Evolutionary conservation across 2,888 invertebrate species (phyloP).

Genomic region (Hypolimnas misippus): DNA sequence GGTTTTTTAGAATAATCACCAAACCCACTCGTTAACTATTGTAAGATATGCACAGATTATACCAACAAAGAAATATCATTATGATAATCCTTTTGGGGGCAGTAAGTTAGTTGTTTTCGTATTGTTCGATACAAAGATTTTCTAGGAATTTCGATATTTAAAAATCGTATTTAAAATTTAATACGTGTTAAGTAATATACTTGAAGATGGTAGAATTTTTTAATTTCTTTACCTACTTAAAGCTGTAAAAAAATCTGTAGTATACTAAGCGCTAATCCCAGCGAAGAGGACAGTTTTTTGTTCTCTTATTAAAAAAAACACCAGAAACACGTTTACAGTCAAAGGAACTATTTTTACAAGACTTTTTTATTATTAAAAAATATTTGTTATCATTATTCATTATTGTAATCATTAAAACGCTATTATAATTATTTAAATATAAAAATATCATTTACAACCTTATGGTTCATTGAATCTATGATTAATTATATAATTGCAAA

Average conservation of each 20-base stretch:
- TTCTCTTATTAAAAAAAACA: too few relatives aligned
- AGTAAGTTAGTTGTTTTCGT: conserved; percentile 54
- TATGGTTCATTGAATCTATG: too few relatives aligned
- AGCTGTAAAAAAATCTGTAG: not conserved
- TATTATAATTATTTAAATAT: too few relatives aligned
- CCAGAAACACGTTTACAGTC: too few relatives aligned
- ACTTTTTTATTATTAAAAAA: too few relatives aligned
- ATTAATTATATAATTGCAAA: too few relatives aligned
- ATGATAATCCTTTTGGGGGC: conserved; percentile 67
- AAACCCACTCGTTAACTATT: conserved; percentile 18
- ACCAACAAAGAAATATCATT: conserved; percentile 69
- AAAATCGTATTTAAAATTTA: not conserved
- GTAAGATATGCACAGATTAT: conserved; percentile 16
- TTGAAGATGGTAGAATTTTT: not conserved
- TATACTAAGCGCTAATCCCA: too few relatives aligned
- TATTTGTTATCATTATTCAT: too few relatives aligned
- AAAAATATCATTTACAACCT: too few relatives aligned
- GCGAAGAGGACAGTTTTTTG: too few relatives aligned
- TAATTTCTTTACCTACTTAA: conserved; percentile 7
- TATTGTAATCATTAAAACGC: too few relatives aligned
- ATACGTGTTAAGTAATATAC: not conserved
- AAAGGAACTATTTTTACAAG: too few relatives aligned
- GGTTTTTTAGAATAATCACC: not conserved
- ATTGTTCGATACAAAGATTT: conserved; percentile 39
- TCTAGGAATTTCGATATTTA: conserved; percentile 28